Conservation (phyloP, 2,888 invertebrate species). For the Xiphydria camelus region DNA sequence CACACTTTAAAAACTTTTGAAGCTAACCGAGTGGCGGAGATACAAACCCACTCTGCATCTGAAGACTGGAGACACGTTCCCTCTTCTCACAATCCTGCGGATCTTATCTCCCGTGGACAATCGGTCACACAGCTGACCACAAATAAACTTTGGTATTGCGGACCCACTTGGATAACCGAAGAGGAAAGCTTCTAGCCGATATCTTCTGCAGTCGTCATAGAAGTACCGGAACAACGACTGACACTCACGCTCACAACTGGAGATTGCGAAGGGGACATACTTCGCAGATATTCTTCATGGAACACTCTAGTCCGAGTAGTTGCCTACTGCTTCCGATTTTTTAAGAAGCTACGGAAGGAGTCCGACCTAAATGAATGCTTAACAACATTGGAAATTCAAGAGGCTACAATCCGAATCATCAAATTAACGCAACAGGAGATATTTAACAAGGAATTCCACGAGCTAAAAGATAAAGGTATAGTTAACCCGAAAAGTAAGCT, state of each 20-base stretch:
- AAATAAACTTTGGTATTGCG: neutral
- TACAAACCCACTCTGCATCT: constrained; percentile 4
- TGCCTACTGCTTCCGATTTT: neutral
- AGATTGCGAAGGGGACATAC: neutral
- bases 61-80: neutral
- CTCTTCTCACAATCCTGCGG: neutral
- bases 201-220: neutral
- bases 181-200: neutral
- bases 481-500: neutral
- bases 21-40: neutral
- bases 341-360: neutral
- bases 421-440: neutral
- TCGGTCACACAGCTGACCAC: neutral
- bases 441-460: neutral
- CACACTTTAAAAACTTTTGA: neutral
- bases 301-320: neutral
- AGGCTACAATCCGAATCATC: neutral
- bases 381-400: neutral
- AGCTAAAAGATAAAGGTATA: neutral
- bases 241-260: neutral
- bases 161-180: neutral
- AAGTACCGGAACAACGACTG: neutral
- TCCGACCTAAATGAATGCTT: neutral
- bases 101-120: neutral
- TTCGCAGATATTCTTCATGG: neutral